Conservation (phyloP, 2,888 invertebrate genomes). For the Junonia oenone region DNA sequence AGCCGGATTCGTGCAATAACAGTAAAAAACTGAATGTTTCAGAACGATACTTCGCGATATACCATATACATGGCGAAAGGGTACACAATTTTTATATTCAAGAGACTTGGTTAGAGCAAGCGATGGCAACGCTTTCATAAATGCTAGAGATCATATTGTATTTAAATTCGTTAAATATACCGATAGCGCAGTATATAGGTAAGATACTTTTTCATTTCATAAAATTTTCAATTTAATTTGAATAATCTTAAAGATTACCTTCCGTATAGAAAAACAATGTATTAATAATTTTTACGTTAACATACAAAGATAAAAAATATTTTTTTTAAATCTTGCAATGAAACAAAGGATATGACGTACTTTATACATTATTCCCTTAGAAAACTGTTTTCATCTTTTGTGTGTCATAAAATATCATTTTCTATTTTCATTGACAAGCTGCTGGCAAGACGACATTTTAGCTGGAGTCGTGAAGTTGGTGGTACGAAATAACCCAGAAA, state of each 20-base stretch:
- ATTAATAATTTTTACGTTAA: no score
- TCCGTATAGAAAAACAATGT: no score
- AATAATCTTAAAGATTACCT: no score
- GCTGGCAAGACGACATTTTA: slow-evolving; percentile 81
- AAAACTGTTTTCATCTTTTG: not conserved
- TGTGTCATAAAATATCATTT: not conserved
- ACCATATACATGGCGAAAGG: slow-evolving; percentile 79
- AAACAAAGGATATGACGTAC: no score
- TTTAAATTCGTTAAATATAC: slow-evolving; percentile 66
- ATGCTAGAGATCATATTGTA: slow-evolving; percentile 77
- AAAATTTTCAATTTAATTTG: no score
- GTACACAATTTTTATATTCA: slow-evolving; percentile 68
- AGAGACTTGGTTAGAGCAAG: slow-evolving; percentile 65
- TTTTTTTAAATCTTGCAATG: no score
- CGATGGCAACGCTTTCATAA: slow-evolving; percentile 76
- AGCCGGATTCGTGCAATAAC: no score
- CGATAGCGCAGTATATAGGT: slow-evolving; percentile 82
- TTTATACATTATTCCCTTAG: no score
- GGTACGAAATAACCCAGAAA: slow-evolving; percentile 65
- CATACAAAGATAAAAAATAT: no score
- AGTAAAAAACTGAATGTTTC: no score
- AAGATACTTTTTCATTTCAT: not conserved
- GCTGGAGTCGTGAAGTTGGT: slow-evolving; percentile 81
- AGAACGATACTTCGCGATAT: slow-evolving; percentile 75
- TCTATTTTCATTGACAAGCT: slow-evolving; percentile 57